A percentile compares a stretch with the other conserved stretches of the same genome.
phyloP scores from a whole-genome alignment of 92 coral and sea anemone genomes.

The Bergia sp. region DNA sequence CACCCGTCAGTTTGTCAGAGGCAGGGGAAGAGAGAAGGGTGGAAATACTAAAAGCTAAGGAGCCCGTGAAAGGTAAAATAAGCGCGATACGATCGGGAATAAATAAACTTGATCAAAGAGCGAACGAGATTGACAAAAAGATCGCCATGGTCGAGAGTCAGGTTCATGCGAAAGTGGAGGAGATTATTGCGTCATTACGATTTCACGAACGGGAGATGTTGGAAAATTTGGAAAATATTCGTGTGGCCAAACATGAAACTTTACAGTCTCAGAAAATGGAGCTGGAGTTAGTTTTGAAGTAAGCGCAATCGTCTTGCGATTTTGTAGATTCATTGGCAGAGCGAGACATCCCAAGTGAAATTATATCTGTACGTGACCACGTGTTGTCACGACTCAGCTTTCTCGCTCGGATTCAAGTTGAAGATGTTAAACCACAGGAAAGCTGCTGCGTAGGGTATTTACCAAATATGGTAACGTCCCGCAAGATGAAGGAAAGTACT shows the following conservation, averaged over 20 bases:
- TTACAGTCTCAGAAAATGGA: constrained; percentile 60
- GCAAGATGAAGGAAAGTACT: constrained; percentile 66
- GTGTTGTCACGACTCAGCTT: constrained; percentile 69
- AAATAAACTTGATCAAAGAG: constrained; percentile 57
- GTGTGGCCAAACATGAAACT: constrained; percentile 72
- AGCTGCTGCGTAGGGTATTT: constrained; percentile 75
- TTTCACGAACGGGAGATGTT: constrained; percentile 79
- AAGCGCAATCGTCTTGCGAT: constrained; percentile 65
- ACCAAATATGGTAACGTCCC: constrained; percentile 73
- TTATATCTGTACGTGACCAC: constrained; percentile 57
- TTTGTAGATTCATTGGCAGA: constrained; percentile 65
- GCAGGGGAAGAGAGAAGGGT: constrained; percentile 49
- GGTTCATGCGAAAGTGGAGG: constrained; percentile 67
- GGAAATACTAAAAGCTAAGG: constrained; percentile 36
- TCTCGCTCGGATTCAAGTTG: constrained; percentile 56
- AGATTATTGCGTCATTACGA: constrained; percentile 60
- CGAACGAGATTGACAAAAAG: constrained; percentile 69
- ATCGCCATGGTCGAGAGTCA: constrained; percentile 67
- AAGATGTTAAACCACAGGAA: constrained; percentile 76
- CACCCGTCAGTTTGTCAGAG: constrained; percentile 60
- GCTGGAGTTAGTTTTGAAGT: constrained; percentile 56
- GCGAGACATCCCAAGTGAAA: constrained; percentile 72
- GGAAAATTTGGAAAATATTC: constrained; percentile 65
- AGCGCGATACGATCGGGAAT: constrained; percentile 55
- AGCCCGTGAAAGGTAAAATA: constrained; percentile 53